Percentiles rank a stretch among this genome's conserved stretches.
These are phyloP conservation scores for Gambusia holbrooki DNA, from an alignment of 2,113 vertebrate genomes.

Conservation along the genomic window DNA sequence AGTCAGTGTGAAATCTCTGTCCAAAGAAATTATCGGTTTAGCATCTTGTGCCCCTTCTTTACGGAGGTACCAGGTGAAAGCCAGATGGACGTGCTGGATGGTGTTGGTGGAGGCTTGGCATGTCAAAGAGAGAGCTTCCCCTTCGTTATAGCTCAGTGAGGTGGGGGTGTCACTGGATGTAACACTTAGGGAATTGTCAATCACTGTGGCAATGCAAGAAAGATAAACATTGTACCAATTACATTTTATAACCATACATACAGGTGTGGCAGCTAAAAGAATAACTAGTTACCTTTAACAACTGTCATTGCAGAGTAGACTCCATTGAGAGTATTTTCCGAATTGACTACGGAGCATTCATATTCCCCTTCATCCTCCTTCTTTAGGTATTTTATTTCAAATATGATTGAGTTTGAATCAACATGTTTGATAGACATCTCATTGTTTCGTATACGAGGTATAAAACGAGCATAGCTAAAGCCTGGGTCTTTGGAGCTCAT, in stretches of 20 bases:
- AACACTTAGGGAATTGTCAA: slow-evolving; percentile 84
- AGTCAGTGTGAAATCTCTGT: slow-evolving; percentile 82
- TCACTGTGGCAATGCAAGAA: slow-evolving; percentile 76
- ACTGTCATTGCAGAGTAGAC: slow-evolving; percentile 78
- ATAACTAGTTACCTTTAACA: slow-evolving; percentile 80
- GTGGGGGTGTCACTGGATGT: slow-evolving; percentile 63
- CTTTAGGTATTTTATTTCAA: slow-evolving; percentile 76
- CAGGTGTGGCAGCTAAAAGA: neutral
- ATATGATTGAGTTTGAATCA: slow-evolving; percentile 62
- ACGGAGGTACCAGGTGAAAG: slow-evolving; percentile 84
- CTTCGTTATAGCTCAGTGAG: slow-evolving; percentile 70
- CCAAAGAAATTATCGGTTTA: slow-evolving; percentile 82
- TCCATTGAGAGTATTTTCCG: slow-evolving; percentile 65
- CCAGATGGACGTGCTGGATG: slow-evolving; percentile 89
- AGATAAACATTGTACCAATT: neutral
- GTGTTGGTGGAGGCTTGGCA: slow-evolving; percentile 87
- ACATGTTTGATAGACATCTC: slow-evolving; percentile 73
- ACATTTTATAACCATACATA: neutral
- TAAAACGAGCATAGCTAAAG: slow-evolving; percentile 66
- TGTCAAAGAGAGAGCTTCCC: slow-evolving; percentile 77
- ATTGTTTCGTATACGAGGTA: neutral
- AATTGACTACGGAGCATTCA: slow-evolving; percentile 84
- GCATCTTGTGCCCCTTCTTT: neutral
- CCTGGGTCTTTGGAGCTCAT: slow-evolving; percentile 56
- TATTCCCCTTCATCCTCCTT: slow-evolving; percentile 81